A percentile compares a stretch with the other conserved stretches of the same genome.
These are phyloP conservation scores for Ichneumoninae sp. DNA, from an alignment of 2,888 invertebrate species.

Conservation along the genomic window DNA sequence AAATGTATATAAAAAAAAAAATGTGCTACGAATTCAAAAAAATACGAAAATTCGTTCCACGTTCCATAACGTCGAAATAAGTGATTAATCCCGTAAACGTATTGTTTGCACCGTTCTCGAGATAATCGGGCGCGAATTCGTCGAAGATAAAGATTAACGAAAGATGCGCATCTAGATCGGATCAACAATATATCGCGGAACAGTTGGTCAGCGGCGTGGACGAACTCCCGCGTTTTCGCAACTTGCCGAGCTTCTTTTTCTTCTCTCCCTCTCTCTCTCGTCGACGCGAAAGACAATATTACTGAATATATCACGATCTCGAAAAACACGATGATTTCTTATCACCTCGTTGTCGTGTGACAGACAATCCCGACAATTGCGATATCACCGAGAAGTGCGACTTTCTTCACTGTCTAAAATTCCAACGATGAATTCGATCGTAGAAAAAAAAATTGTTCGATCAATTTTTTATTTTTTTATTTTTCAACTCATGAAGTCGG, in stretches of 20 bases:
- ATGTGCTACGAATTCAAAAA: neutral
- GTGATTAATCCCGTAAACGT: neutral
- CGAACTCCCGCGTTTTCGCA: slow-evolving; percentile 15
- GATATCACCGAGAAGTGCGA: neutral
- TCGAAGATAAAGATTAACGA: slow-evolving; percentile 1
- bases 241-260: neutral
- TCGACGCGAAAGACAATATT: no score
- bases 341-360: neutral
- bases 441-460: neutral
- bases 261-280: no score
- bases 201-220: neutral
- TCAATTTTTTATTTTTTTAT: neutral
- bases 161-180: slow-evolving; percentile 35
- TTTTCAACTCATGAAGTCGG: neutral
- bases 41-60: neutral
- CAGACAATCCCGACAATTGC: neutral
- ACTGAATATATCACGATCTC: no score
- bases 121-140: neutral
- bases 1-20: neutral
- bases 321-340: neutral
- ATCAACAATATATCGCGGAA: neutral
- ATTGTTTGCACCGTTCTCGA: slow-evolving; percentile 6
- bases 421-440: neutral
- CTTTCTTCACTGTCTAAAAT: neutral
- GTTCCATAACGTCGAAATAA: neutral